These are phyloP conservation scores for Euzetes globulus DNA, from an alignment of 2,888 invertebrate species.

Conservation along the genomic window DNA sequence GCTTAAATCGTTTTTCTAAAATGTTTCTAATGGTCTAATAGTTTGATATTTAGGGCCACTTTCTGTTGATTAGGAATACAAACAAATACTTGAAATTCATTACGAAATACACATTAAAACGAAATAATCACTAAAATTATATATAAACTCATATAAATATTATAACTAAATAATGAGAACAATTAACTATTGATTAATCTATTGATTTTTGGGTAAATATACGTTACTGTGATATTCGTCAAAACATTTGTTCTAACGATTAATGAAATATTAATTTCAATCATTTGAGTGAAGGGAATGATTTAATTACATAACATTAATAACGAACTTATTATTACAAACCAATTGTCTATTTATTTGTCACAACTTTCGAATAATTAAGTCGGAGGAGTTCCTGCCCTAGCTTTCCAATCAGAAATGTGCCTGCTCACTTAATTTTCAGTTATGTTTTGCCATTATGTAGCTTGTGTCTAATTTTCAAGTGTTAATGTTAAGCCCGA, in stretches of 20 bases:
- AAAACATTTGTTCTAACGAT: slow-evolving; percentile 10
- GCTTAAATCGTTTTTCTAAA: too few species aligned
- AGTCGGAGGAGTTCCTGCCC: neutral
- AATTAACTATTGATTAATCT: slow-evolving; percentile 6
- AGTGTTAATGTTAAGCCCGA: too few species aligned
- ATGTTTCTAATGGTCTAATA: too few species aligned
- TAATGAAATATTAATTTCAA: slow-evolving; percentile 15
- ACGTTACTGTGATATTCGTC: slow-evolving; percentile 27
- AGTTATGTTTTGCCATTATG: too few species aligned
- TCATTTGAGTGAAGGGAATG: slow-evolving; percentile 26
- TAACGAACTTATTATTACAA: slow-evolving; percentile 28
- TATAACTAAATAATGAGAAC: neutral
- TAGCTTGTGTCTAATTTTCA: too few species aligned
- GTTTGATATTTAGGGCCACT: too few species aligned
- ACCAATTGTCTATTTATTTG: neutral
- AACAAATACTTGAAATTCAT: too few species aligned
- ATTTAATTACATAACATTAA: slow-evolving; percentile 14
- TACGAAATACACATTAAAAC: too few species aligned
- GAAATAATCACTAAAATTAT: too few species aligned
- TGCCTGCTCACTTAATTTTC: too few species aligned
- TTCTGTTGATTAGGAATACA: too few species aligned
- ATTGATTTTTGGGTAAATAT: slow-evolving; percentile 20
- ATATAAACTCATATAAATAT: neutral
- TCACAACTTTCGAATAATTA: neutral
- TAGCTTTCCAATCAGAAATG: too few species aligned